Evolutionary conservation across 1,140 invertebrate genomes (phyloP), one percentile per base, ranked within the genome.

Genomic region (Orchesella cincta): DNA sequence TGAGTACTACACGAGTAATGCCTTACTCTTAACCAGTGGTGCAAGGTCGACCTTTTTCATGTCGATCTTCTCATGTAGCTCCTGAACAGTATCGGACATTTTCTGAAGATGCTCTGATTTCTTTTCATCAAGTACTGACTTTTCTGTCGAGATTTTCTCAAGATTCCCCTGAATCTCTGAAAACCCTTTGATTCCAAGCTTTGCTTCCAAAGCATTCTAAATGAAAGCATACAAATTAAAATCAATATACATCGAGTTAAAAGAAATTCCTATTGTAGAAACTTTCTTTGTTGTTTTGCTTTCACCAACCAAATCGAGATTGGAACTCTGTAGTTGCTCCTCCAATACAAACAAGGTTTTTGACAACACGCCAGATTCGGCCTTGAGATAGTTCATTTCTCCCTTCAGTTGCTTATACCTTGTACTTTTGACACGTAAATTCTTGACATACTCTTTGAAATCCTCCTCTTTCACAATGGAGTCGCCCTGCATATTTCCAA

Each of bases 391-490:
- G 46, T 90, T 88, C 62, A 94, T 84, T 84, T 93, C 71, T 31
- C 71, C 71, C 29, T 73, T 73, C 76, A 82, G 74, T 81, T 91
- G 88, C 85, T 94, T 95, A 83, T 95, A 95, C 0, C 92, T 86
- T 1, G 90, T 91, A 83, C 92, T 93, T 83, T 93, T 93, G 51
- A 90, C 90, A 72, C 93, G 88, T 29, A 95, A 84, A 81, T 91
- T 90, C 83, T 90, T 91, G 0, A 95, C 91, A 84, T 94, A 95
- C 77, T 90, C 88, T 84, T 94, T 94, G 81, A 94, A 90, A 85
- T 94, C 93, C 74, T 95, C 93, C 28, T 92, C 93, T 83, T 90
- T 90, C 0, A 93, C 87, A 20, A 91, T 87, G 31, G 90, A 87
- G 3, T 89, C 88, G 14, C 89, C 88, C 1, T 86, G 86, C 67